These are phyloP conservation scores for Drosophila lacteicornis DNA, from an alignment of 1,140 invertebrate genomes.

Conservation along the genomic window DNA sequence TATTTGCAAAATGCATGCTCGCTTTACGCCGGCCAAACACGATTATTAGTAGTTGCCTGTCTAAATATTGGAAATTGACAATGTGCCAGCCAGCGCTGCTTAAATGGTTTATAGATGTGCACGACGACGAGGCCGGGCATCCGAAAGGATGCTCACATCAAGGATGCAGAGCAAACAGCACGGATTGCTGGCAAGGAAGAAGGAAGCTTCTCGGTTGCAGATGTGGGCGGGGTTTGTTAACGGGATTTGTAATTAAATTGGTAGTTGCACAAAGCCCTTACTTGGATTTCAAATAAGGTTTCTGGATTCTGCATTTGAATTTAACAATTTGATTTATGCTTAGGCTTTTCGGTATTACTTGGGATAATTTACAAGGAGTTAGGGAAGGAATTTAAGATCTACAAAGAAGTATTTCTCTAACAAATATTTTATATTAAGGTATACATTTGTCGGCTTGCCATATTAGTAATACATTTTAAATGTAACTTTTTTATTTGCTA, in stretches of 20 bases:
- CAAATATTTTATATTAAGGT: too few species aligned
- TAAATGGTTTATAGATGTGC: slow-evolving; percentile 48
- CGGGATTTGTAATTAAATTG: slow-evolving; percentile 37
- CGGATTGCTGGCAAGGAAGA: slow-evolving; percentile 21
- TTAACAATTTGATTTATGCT: slow-evolving; percentile 2
- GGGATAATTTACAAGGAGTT: not conserved
- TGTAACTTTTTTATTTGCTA: too few species aligned
- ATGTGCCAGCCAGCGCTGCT: slow-evolving; percentile 39
- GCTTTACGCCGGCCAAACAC: slow-evolving; percentile 71
- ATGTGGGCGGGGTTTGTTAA: slow-evolving; percentile 16
- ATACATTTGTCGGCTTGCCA: too few species aligned
- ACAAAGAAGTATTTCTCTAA: too few species aligned
- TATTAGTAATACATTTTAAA: too few species aligned
- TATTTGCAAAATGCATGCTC: slow-evolving; percentile 67
- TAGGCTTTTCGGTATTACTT: not conserved
- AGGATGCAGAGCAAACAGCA: slow-evolving; percentile 10
- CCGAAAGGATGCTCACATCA: slow-evolving; percentile 15
- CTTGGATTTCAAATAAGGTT: not conserved
- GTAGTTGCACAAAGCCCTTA: slow-evolving; percentile 15
- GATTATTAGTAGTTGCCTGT: slow-evolving; percentile 78
- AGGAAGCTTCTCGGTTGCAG: slow-evolving; percentile 29
- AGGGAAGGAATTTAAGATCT: not conserved
- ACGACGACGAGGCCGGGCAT: not conserved
- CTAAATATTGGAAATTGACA: slow-evolving; percentile 81
- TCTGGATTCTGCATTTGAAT: not conserved